Evolutionary conservation across 92 coral and sea anemone genomes (phyloP), one percentile per base, ranked within the genome.

Genomic region (Paragorgia papillata): DNA sequence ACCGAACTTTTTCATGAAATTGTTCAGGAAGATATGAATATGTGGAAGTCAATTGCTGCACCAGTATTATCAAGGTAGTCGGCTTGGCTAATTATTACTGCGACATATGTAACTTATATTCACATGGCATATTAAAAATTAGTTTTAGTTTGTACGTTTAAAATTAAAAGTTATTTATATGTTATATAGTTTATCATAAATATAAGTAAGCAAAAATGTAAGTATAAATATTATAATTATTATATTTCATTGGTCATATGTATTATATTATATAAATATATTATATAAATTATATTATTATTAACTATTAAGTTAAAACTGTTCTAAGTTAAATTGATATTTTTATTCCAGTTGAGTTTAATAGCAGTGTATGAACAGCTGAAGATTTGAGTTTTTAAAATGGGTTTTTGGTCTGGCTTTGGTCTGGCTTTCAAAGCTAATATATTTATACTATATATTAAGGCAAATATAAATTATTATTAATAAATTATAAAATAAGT

Each of bases 11-110:
- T 69, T 33, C 55, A 69, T 33, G 76, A 69, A 51, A 69, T 69
- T 48, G 76, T 69, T 27, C 76, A 69, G 32, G 76, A 69, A 69
- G 76, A 69, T 21, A 69, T 31, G 61, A 51, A 69, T 26, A 69
- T 69, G 76, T 69, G 76, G 76, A 48, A 14, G 19, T 48, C 76
- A 2, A 69, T 69, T 48, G 39, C 76, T 22, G 30, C 30, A 44
- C 75, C 75, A 44, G 29, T 13, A 8, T n/a, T 33, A 3, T 43
- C 40, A 28, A 69, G 15, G 10, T 43, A 48, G 34, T 1, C 50
- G n/a, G 1, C 50, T 50, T 30, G 21, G 41, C 35, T 24, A 20
- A 10, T 60, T n/a, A n/a, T n/a, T 9, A 30, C 39, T 25, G 0
- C 24, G 9, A 27, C 22, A 55, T 22, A 12, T 27, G 26, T 46